Evolutionary conservation across 2,888 invertebrate genomes (phyloP).

Genomic region (Nesidiocoris tenuis): DNA sequence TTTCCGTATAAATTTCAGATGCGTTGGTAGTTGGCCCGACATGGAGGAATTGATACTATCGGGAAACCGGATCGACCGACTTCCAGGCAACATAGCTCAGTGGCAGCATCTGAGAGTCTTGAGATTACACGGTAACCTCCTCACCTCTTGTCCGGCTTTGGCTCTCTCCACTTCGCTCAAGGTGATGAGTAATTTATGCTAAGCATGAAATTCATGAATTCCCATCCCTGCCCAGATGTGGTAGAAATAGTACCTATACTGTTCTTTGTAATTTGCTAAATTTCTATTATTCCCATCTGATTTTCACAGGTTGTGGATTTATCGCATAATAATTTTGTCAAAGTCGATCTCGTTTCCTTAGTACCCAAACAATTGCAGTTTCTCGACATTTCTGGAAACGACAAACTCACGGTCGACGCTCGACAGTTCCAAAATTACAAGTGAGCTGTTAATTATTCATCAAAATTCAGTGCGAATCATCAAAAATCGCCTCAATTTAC

Average conservation of each 20-base stretch:
- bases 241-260: no score
- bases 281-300: no score
- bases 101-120: conserved; percentile 71
- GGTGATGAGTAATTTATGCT: conserved; percentile 56
- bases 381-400: conserved; percentile 80
- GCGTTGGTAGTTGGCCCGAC: conserved; percentile 72
- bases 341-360: conserved; percentile 71
- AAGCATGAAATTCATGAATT: no score
- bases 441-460: conserved; percentile 53
- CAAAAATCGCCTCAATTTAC: no score
- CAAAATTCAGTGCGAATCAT: not conserved
- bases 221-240: no score
- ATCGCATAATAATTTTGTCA: conserved; percentile 81
- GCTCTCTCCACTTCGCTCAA: conserved; percentile 71
- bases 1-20: no score
- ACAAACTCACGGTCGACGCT: conserved; percentile 77
- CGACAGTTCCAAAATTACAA: conserved; percentile 77
- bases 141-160: conserved; percentile 73
- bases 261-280: no score
- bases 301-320: conserved; percentile 74
- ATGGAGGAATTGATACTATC: conserved; percentile 80
- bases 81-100: conserved; percentile 74
- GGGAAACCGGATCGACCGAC: conserved; percentile 72
- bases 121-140: conserved; percentile 77
- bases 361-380: conserved; percentile 82